phyloP scores from a whole-genome alignment of 92 coral and sea anemone species.

The Epizoanthus fatuus region DNA sequence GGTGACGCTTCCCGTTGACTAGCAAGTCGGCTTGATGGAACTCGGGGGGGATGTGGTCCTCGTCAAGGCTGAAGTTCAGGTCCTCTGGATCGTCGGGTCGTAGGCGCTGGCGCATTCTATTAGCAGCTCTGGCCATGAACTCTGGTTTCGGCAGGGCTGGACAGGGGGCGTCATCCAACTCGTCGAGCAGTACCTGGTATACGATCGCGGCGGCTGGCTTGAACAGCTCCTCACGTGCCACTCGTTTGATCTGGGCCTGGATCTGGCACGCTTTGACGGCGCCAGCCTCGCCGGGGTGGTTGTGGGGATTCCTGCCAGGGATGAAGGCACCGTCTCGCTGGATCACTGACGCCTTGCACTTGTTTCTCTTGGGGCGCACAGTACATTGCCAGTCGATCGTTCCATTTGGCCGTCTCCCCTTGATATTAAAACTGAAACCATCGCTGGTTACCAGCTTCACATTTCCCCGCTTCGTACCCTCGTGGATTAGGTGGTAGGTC shows the following conservation, averaged over 20 bases:
- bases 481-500: neutral
- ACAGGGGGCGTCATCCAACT: constrained; percentile 43
- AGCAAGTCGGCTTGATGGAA: constrained; percentile 16
- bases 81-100: constrained; percentile 2
- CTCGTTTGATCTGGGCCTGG: neutral
- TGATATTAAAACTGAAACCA: constrained; percentile 20
- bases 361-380: constrained; percentile 19
- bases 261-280: neutral
- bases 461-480: constrained; percentile 1
- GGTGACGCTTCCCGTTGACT: neutral
- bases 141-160: constrained; percentile 38
- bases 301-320: constrained; percentile 5
- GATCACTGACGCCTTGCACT: constrained; percentile 39
- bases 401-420: constrained; percentile 8
- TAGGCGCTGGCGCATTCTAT: neutral
- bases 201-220: constrained; percentile 52
- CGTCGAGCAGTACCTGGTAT: constrained; percentile 15
- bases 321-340: constrained; percentile 30
- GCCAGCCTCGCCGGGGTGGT: neutral
- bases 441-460: neutral
- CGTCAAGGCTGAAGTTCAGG: constrained; percentile 24
- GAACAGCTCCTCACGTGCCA: constrained; percentile 26
- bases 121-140: constrained; percentile 17
- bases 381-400: constrained; percentile 21
- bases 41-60: constrained; percentile 16